These are phyloP conservation scores for Lycia hirtaria DNA, from an alignment of 2,888 invertebrate genomes.

Conservation along the genomic window DNA sequence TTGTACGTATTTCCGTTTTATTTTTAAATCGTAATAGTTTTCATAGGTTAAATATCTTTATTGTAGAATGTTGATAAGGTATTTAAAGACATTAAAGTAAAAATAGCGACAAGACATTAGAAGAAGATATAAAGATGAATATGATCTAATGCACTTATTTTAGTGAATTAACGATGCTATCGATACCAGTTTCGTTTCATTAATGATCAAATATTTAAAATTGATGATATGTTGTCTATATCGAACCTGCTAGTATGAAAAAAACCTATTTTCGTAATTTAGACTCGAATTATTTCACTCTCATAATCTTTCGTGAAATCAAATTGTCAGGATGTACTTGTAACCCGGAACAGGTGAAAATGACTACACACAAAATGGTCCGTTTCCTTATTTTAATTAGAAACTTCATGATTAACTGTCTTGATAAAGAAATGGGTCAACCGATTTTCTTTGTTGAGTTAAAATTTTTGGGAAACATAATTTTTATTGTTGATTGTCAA, in stretches of 20 bases:
- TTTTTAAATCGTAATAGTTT: not conserved
- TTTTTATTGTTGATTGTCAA: not conserved
- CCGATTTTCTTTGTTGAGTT: not conserved
- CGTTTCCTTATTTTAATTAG: constrained; percentile 65
- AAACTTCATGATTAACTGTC: constrained; percentile 40
- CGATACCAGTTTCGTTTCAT: constrained; percentile 4
- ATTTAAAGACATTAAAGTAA: not conserved
- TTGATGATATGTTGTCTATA: not conserved
- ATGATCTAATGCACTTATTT: constrained; percentile 11
- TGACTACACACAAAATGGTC: constrained; percentile 52
- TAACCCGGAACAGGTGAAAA: constrained; percentile 62
- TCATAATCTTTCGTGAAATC: constrained; percentile 68
- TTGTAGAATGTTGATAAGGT: not conserved
- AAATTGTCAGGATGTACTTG: constrained; percentile 29
- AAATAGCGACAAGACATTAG: not conserved
- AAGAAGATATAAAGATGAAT: not conserved
- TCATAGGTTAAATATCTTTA: not conserved
- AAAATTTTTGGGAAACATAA: not conserved
- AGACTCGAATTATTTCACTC: constrained; percentile 38
- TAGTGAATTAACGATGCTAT: constrained; percentile 6
- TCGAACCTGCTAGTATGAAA: not conserved
- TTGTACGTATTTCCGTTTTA: not conserved
- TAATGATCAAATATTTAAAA: constrained; percentile 11
- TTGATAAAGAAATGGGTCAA: constrained; percentile 39
- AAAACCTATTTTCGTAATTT: not conserved